Evolutionary conservation across 2,113 vertebrate species (phyloP), one percentile per base, ranked within the genome.

Genomic region (Pseudorectes ferrugineus): DNA sequence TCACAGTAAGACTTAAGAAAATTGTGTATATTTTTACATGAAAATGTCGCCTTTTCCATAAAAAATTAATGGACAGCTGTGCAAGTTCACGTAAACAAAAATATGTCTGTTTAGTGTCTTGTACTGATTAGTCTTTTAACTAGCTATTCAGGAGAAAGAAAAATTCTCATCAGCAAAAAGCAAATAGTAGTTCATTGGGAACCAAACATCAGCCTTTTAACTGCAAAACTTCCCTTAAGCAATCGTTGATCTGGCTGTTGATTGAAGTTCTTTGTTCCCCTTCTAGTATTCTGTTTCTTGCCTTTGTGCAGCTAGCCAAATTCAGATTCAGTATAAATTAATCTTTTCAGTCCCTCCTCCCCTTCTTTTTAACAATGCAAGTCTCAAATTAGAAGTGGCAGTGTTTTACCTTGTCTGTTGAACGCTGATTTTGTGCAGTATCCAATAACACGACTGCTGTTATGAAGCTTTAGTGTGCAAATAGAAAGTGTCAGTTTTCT

Each of bases 381-480:
- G 26, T 71, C 38, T 85, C 25, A 62, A 12, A 73, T 73, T 40
- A 26, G 40, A 75, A 72, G 45, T 72, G 51, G 25, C 14, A 14
- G 8, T 25, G 21, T 88, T 75, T 84, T 48, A 33, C 46, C 73
- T 59, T 71, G 40, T 31, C 28, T 81, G 5, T 73, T 72, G 75
- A 72, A 33, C 26, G 2, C 31, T 24, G 43, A 6, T 74, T 77
- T 59, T 73, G 38, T 54, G 67, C 8, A 6, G 7, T 29, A n/a
- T 52, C 35, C 3, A 1, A 0, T 62, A 33, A 54, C 0, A 3
- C 8, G 3, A 10, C 38, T 75, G 28, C 49, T 4, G 4, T 57
- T 45, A 12, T 0, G 0, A 65, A 80, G 54, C 49, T n/a, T 62
- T 33, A 23, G 22, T 3, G 4, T 82, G 45, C 22, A 85, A 85